Evolutionary conservation across 2,113 vertebrate species (phyloP).

Genomic region (Heterochromis multidens): DNA sequence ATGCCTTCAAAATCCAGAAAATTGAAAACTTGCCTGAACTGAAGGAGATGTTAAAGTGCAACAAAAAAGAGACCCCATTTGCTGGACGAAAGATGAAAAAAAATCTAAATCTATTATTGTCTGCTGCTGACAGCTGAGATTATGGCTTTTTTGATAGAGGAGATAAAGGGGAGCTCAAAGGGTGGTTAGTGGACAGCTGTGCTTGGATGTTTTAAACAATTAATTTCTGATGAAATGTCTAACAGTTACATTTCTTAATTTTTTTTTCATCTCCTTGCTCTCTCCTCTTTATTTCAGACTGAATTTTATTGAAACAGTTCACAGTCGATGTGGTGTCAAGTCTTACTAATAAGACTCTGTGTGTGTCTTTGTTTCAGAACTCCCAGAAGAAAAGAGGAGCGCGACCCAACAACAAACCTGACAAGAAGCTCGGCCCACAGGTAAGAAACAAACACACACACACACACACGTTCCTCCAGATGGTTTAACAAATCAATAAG

Average conservation of each 20-base stretch:
- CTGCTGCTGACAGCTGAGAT: not conserved
- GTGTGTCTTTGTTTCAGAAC: conserved; percentile 76
- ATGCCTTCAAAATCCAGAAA: too few relatives aligned
- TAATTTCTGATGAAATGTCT: too few relatives aligned
- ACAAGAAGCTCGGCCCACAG: conserved; percentile 89
- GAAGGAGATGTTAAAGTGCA: not conserved
- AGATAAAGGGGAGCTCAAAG: too few relatives aligned
- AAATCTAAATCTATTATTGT: not conserved
- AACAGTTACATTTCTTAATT: too few relatives aligned
- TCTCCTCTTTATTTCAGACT: not conserved
- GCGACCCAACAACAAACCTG: conserved; percentile 86
- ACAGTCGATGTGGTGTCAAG: not conserved
- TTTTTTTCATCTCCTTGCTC: not conserved
- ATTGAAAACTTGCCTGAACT: too few relatives aligned
- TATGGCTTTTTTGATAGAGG: not conserved
- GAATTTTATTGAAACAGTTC: not conserved
- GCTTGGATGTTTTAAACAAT: too few relatives aligned
- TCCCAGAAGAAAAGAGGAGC: conserved; percentile 90
- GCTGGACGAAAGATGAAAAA: not conserved
- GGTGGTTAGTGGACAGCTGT: too few relatives aligned
- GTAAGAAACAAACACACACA: conserved; percentile 64
- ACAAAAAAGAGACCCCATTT: not conserved
- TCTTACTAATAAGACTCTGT: conserved; percentile 6
- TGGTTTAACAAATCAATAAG: conserved; percentile 23
- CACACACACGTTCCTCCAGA: not conserved